phyloP scores from a whole-genome alignment of 2,113 vertebrate genomes.

The Australoheros scitulus region DNA sequence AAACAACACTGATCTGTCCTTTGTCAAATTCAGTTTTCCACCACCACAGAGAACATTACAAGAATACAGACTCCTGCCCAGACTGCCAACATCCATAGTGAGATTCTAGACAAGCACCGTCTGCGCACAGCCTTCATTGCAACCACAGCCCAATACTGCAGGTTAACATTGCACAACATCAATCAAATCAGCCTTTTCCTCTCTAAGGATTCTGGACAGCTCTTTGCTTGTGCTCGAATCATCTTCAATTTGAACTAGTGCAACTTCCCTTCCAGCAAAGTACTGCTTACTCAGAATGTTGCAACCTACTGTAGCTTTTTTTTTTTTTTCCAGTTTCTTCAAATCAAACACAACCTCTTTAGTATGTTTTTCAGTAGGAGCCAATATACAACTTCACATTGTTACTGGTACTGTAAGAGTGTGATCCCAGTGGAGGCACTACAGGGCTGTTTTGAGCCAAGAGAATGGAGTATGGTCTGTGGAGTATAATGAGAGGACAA shows the following conservation, averaged over 20 bases:
- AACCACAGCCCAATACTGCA: background rate
- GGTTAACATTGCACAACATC: slow-evolving; percentile 11
- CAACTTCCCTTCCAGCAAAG: background rate
- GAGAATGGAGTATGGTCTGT: slow-evolving; percentile 22
- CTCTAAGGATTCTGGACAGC: background rate
- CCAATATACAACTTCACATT: slow-evolving; percentile 16
- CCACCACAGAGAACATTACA: background rate
- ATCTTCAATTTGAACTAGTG: slow-evolving; percentile 26
- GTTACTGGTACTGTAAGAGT: background rate
- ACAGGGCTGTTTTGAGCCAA: slow-evolving; percentile 33
- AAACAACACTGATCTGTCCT: background rate
- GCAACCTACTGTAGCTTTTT: background rate
- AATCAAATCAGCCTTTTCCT: slow-evolving; percentile 33
- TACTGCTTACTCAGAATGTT: background rate
- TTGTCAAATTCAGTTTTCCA: slow-evolving; percentile 26
- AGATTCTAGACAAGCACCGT: slow-evolving; percentile 29
- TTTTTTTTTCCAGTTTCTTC: slow-evolving; percentile 7
- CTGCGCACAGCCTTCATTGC: background rate
- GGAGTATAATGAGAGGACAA: slow-evolving; percentile 22
- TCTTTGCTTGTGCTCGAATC: slow-evolving; percentile 37
- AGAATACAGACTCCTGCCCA: slow-evolving; percentile 16
- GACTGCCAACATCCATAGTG: slow-evolving; percentile 15
- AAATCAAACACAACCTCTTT: background rate
- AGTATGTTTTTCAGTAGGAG: slow-evolving; percentile 1
- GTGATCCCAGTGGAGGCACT: slow-evolving; percentile 21